These are phyloP conservation scores for Anthophora plumipes DNA, from an alignment of 2,888 invertebrate species.

Conservation along the genomic window DNA sequence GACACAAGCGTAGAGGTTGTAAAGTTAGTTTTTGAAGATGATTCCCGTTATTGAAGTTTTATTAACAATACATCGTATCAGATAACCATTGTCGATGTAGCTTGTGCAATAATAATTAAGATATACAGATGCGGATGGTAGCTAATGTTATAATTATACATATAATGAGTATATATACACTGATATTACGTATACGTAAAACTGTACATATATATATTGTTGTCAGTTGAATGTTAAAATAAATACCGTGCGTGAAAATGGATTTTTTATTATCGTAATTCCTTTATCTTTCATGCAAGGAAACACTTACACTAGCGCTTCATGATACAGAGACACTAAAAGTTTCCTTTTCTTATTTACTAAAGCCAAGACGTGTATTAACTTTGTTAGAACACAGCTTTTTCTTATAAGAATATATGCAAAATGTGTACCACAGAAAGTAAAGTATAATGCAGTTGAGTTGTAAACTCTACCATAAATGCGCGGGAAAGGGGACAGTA, in stretches of 20 bases:
- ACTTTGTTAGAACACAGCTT: no score
- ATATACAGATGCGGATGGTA: slow-evolving; percentile 57
- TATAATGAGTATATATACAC: slow-evolving; percentile 64
- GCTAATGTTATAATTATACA: slow-evolving; percentile 67
- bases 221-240: slow-evolving; percentile 84
- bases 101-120: slow-evolving; percentile 72
- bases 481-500: neutral
- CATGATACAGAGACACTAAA: no score
- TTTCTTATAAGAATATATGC: no score
- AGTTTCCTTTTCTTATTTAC: no score
- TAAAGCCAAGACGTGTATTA: neutral
- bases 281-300: neutral
- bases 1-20: slow-evolving; percentile 40
- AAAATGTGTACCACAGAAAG: no score
- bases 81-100: slow-evolving; percentile 66
- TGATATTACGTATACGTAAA: slow-evolving; percentile 74
- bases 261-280: slow-evolving; percentile 9
- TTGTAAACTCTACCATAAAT: neutral
- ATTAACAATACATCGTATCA: slow-evolving; percentile 60
- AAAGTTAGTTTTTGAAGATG: slow-evolving; percentile 53
- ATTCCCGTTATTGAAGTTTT: slow-evolving; percentile 63
- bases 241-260: slow-evolving; percentile 78
- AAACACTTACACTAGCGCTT: neutral
- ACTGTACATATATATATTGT: slow-evolving; percentile 80
- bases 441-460: no score